phyloP scores from a whole-genome alignment of 2,888 invertebrate species.

The Fragum sueziense region DNA sequence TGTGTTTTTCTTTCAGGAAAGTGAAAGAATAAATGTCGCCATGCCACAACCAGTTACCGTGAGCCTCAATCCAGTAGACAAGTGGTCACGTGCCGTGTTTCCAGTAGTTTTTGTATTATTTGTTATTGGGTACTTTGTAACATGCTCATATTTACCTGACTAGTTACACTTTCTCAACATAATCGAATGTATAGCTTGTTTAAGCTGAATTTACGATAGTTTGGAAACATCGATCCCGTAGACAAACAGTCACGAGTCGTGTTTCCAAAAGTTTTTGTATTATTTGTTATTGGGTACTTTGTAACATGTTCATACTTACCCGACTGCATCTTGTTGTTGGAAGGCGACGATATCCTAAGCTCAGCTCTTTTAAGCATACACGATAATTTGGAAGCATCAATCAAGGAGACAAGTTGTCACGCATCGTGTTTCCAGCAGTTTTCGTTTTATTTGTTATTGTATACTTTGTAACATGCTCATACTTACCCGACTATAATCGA shows the following conservation, averaged over 20 bases:
- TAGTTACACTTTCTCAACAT: too few relatives aligned
- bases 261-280: background rate
- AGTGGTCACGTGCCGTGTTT: background rate
- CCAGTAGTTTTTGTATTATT: background rate
- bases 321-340: too few relatives aligned
- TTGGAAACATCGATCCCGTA: background rate
- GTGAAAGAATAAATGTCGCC: background rate
- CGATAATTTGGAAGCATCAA: background rate
- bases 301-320: background rate
- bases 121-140: background rate
- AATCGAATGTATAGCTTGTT: too few relatives aligned
- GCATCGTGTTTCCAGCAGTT: background rate
- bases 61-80: background rate
- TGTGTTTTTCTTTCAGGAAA: background rate
- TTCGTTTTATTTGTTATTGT: background rate
- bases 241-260: background rate
- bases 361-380: too few relatives aligned
- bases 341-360: too few relatives aligned
- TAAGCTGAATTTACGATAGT: too few relatives aligned
- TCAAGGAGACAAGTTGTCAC: background rate
- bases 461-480: background rate
- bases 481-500: too few relatives aligned
- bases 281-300: background rate
- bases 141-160: background rate
- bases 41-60: background rate